Conservation (phyloP, 2,113 vertebrate species). For the Corythornis cristatus region DNA sequence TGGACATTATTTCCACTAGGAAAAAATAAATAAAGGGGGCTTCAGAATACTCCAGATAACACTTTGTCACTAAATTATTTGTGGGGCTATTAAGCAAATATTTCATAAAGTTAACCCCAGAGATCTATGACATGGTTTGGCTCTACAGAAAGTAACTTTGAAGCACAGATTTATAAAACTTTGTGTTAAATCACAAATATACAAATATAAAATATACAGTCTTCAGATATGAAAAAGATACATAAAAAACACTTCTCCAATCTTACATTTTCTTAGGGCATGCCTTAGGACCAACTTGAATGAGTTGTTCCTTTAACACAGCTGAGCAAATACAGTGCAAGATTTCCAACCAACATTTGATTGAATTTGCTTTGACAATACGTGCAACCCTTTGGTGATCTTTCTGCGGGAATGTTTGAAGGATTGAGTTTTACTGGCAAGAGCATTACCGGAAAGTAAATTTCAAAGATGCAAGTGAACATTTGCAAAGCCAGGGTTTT, state of each 20-base stretch:
- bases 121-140: background rate
- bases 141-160: background rate
- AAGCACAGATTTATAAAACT: background rate
- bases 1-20: background rate
- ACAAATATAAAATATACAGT: background rate
- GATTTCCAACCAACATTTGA: slow-evolving; percentile 3
- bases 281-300: background rate
- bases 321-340: slow-evolving; percentile 14
- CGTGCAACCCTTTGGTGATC: background rate
- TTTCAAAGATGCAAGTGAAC: slow-evolving; percentile 23
- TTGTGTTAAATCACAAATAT: background rate
- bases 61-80: background rate
- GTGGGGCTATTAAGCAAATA: background rate
- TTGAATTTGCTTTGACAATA: slow-evolving; percentile 39
- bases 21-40: background rate
- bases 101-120: background rate
- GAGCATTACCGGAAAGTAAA: slow-evolving; percentile 22
- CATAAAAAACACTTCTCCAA: background rate
- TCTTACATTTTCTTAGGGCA: background rate
- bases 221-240: background rate
- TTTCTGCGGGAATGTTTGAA: slow-evolving; percentile 21
- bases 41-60: background rate
- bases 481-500: slow-evolving; percentile 8
- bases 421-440: slow-evolving; percentile 32
- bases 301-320: slow-evolving; percentile 29